Conservation (phyloP, 2,113 vertebrate genomes). For the Crotophaga sulcirostris region DNA sequence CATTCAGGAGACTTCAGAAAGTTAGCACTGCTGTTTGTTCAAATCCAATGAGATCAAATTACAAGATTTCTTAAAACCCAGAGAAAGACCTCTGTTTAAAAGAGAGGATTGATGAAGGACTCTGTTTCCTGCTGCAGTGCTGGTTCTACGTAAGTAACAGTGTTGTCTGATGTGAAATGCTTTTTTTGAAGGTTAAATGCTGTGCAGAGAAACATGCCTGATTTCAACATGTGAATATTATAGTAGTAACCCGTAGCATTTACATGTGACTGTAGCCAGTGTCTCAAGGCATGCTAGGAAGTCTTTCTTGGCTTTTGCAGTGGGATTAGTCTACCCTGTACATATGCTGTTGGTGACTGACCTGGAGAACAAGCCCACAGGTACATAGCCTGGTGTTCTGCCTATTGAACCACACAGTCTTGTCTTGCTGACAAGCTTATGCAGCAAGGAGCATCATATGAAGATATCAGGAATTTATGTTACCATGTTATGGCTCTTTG, state of each 20-base stretch:
- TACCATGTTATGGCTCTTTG: not conserved
- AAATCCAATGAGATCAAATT: not conserved
- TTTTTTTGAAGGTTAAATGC: not conserved
- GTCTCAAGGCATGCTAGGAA: not conserved
- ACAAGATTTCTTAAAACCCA: not conserved
- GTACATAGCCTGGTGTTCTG: not conserved
- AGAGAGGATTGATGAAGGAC: not conserved
- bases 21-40: not conserved
- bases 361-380: not conserved
- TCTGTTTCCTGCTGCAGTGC: not conserved
- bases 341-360: not conserved
- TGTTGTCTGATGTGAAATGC: fast-evolving
- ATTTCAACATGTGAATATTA: fast-evolving
- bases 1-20: not conserved
- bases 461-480: not conserved
- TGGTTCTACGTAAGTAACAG: not conserved
- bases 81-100: not conserved
- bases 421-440: fast-evolving
- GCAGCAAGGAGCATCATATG: not conserved
- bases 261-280: not conserved
- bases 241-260: not conserved
- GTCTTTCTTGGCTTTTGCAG: fast-evolving
- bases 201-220: not conserved
- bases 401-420: not conserved
- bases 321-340: not conserved